Evolutionary conservation across 2,113 vertebrate genomes (phyloP).

Genomic region (Carettochelys insculpta): DNA sequence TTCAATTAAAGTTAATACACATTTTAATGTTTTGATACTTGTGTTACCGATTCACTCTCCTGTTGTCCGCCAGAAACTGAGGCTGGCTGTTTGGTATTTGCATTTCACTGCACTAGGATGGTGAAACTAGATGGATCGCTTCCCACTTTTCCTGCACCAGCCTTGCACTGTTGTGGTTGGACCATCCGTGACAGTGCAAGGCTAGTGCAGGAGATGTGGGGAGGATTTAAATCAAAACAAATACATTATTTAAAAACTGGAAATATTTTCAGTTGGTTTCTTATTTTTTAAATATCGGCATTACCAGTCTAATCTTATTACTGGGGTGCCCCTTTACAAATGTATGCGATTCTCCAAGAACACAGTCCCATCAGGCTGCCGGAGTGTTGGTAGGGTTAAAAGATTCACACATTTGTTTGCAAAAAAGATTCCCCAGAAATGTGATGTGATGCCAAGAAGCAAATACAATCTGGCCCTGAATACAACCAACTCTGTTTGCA

Average conservation of each 20-base stretch:
- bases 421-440: slow-evolving; percentile 38
- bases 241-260: no score
- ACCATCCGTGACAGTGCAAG: no score
- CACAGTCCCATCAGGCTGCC: background rate
- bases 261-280: no score
- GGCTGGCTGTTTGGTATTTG: background rate
- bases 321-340: background rate
- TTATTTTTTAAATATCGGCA: slow-evolving; percentile 7
- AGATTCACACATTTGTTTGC: slow-evolving; percentile 30
- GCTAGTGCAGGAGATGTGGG: no score
- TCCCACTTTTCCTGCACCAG: background rate
- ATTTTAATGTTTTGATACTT: background rate
- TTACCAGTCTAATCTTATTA: slow-evolving; percentile 13
- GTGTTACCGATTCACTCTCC: background rate
- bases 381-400: background rate
- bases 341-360: slow-evolving; percentile 1
- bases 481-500: slow-evolving; percentile 9
- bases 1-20: background rate
- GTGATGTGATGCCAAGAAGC: slow-evolving; percentile 37
- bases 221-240: slow-evolving; percentile 20
- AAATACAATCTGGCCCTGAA: background rate
- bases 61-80: background rate
- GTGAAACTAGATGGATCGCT: background rate
- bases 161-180: background rate
- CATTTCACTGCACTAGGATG: background rate